Base-by-base conservation (phyloP, 64 coral and sea anemone species). In the Actinia equina region DNA sequence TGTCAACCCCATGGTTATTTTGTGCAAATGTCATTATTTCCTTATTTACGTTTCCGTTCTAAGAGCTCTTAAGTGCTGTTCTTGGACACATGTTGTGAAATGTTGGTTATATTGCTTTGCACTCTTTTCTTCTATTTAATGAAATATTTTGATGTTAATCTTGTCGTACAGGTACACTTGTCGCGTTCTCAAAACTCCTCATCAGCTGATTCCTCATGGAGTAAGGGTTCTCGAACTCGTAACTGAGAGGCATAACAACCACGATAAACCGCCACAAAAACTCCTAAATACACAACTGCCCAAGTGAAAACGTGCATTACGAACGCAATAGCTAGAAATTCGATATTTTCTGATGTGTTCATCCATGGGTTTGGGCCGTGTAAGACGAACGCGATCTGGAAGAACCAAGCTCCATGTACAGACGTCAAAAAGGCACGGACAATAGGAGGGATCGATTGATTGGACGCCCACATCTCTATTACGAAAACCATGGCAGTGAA, bases 391-490 rank as follows among this genome's bases (percentile, higher is more conserved):
- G 86, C 89, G 42, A 76, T 41, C 58, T 95, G 93, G 58, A 77
- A 95, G 81, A 95, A 95, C 93, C 93, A 95, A 20, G 86, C 82
- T n/a, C 93, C 93, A 23, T 95, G 93, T 10, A 95, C 30, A 52
- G 86, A 82, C 9, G 87, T 42, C 37, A 95, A 88, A 71, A 91
- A 95, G 59, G 89, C 82, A 20, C 78, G 83, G 19, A 83, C 41
- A 69, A 95, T 70, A 80, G 71, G 12, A 10, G 46, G 77, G 25
- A 91, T 69, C 2, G 71, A 82, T 44, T 79, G 52, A 27, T 83
- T 60, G 17, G 45, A 55, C 12, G 83, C 83, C 57, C 80, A 51
- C 71, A 83, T 89, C 56, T 88, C 46, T 62, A 89, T 44, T 30
- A 98, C 30, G 20, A 98, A 46, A 54, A 94, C 12, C 26, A 43